phyloP scores from a whole-genome alignment of 2,888 invertebrate species.

The Yponomeuta sedellus region DNA sequence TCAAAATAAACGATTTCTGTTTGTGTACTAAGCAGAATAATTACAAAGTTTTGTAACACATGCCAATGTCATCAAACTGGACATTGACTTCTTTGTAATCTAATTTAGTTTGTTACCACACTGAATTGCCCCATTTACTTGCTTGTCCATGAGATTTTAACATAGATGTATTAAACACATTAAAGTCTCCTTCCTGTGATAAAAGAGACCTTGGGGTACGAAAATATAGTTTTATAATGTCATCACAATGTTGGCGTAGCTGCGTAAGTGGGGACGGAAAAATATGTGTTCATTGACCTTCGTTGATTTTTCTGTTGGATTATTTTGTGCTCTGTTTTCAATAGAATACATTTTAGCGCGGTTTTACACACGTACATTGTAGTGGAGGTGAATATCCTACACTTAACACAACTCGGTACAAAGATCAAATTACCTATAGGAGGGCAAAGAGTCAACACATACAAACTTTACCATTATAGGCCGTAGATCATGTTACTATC shows the following conservation, averaged over 20 bases:
- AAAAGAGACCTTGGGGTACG: background rate
- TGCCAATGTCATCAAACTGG: constrained; percentile 9
- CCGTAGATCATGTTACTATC: too few species aligned
- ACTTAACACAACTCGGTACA: too few species aligned
- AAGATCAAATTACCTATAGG: too few species aligned
- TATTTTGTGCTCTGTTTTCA: background rate
- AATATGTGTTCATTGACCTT: background rate
- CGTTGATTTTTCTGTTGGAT: background rate
- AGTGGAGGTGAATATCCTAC: too few species aligned
- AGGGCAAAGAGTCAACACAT: too few species aligned
- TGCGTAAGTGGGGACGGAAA: background rate
- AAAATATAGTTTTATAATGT: too few species aligned
- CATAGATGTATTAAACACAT: background rate
- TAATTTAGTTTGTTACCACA: background rate
- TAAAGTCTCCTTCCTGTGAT: background rate
- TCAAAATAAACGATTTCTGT: background rate
- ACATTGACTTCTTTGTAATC: constrained; percentile 2
- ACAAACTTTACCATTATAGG: too few species aligned
- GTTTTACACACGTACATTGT: too few species aligned
- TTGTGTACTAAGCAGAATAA: background rate
- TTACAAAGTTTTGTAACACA: background rate
- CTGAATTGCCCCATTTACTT: background rate
- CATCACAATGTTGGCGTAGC: background rate
- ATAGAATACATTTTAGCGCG: too few species aligned
- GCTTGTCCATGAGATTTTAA: background rate